These are phyloP conservation scores for Drosophila macrospina DNA, from an alignment of 2,888 invertebrate genomes.

Conservation along the genomic window DNA sequence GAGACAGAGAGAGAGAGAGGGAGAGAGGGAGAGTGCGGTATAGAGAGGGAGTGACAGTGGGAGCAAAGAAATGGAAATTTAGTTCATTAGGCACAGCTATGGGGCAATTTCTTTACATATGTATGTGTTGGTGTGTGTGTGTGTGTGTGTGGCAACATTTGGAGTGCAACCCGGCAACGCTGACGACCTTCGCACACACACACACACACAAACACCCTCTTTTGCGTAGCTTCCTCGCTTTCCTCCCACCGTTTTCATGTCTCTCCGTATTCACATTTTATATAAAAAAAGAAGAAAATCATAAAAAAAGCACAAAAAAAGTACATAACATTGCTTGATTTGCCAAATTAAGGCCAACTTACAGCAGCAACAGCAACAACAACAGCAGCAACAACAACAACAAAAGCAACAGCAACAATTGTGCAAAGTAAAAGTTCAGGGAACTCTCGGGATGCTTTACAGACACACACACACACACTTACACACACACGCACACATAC, in stretches of 20 bases:
- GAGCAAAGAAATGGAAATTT: slow-evolving; percentile 62
- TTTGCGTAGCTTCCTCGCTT: slow-evolving; percentile 2
- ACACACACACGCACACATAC: not conserved
- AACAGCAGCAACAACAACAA: not conserved
- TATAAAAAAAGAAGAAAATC: slow-evolving; percentile 10
- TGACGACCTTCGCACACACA: slow-evolving; percentile 48
- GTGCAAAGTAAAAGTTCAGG: slow-evolving; percentile 40
- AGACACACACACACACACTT: slow-evolving; percentile 2
- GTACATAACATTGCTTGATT: slow-evolving; percentile 57
- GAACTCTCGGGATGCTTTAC: slow-evolving; percentile 31
- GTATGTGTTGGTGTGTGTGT: slow-evolving; percentile 13
- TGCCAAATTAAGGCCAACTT: slow-evolving; percentile 66
- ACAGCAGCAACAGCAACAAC: slow-evolving; percentile 25
- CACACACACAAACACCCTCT: slow-evolving; percentile 11
- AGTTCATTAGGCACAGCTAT: slow-evolving; percentile 70
- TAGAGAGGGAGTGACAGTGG: slow-evolving; percentile 5
- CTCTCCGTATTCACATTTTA: slow-evolving; percentile 26
- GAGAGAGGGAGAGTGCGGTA: too few relatives aligned
- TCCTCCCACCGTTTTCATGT: slow-evolving; percentile 21
- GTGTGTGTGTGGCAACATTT: slow-evolving; percentile 40
- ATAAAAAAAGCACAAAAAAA: slow-evolving; percentile 16
- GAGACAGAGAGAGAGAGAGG: not conserved
- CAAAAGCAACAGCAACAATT: slow-evolving; percentile 33
- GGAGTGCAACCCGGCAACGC: slow-evolving; percentile 46
- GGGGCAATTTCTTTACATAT: slow-evolving; percentile 36